Base-by-base conservation (phyloP, 2,113 vertebrate species). In the Chionis minor region DNA sequence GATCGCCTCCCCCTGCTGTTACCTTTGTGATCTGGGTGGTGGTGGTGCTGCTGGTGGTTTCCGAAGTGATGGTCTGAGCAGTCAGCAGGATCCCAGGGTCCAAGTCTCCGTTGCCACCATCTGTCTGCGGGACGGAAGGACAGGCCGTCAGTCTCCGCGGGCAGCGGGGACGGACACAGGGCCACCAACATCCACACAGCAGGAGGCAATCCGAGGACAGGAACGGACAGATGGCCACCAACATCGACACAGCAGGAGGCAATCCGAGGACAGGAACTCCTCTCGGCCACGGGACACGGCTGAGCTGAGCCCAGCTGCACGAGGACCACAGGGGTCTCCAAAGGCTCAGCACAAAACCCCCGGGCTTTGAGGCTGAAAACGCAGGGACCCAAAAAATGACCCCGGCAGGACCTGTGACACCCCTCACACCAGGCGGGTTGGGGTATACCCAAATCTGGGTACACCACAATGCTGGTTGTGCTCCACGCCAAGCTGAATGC, bases 11-110 rank as follows among this genome's bases (percentile, higher is more conserved):
- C 40, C 5, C 1, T 10, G 32, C 58, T 21, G 44, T 98, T 97
- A 99, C 99, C 99, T 99, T 99, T 47, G 99, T 99, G 94, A 99
- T 99, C 98, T 99, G 99, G n/a, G 99, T 99, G 61, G 99, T 99
- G 95, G 99, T 99, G 84, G 99, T 99, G 96, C 99, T 99, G 98
- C 99, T 99, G 93, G 99, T 98, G 77, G 99, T 99, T 98, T 99
- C 99, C 0, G 99, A 99, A 47, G 99, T 99, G 97, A 99, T 99
- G 97, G 99, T 99, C 97, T 99, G 99, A 86, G 99, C 99, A 81
- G 99, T 99, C 96, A 99, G 97, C 95, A 99, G 97, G 95, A 99
- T 98, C 59, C 99, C 99, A 42, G 99, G 97, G 84, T 99, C 99
- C 89, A 98, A 98, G 93, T 99, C 99, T 80, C 97, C 98, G 70